A percentile compares a stretch with the other conserved stretches of the same genome.
phyloP scores from a whole-genome alignment of 2,113 vertebrate species.

The Lasiurus borealis region DNA sequence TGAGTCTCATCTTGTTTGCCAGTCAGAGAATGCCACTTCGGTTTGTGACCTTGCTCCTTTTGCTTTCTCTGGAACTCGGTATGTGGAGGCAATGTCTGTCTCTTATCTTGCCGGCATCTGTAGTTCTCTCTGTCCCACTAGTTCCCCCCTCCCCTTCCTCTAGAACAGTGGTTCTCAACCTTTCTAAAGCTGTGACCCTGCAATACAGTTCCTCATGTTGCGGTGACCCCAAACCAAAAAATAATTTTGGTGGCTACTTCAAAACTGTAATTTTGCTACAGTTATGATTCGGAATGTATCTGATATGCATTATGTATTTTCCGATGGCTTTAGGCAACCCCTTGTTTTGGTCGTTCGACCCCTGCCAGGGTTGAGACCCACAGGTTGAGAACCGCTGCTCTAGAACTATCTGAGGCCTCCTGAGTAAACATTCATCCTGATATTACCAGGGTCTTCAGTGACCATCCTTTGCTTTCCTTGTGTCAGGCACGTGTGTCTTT shows the following conservation, averaged over 20 bases:
- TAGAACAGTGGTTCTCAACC: no score
- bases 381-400: no score
- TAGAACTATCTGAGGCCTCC: background rate
- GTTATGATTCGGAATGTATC: no score
- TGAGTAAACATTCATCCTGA: background rate
- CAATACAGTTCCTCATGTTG: no score
- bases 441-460: background rate
- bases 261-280: no score
- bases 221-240: no score
- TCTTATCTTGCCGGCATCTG: background rate
- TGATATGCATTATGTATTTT: no score
- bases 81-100: background rate
- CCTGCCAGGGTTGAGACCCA: no score
- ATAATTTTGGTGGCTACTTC: no score
- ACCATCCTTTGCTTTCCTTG: background rate
- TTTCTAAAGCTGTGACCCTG: no score
- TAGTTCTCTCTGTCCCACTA: background rate
- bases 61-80: background rate
- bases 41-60: background rate
- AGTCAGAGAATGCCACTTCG: background rate
- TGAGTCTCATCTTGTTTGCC: background rate
- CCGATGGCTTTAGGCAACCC: no score
- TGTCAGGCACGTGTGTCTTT: background rate
- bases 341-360: no score
- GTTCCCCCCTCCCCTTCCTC: background rate